Percentiles rank a stretch among this genome's conserved stretches.
Evolutionary conservation across 2,888 invertebrate genomes (phyloP).

Genomic region (Macrosoma leucophasiata): DNA sequence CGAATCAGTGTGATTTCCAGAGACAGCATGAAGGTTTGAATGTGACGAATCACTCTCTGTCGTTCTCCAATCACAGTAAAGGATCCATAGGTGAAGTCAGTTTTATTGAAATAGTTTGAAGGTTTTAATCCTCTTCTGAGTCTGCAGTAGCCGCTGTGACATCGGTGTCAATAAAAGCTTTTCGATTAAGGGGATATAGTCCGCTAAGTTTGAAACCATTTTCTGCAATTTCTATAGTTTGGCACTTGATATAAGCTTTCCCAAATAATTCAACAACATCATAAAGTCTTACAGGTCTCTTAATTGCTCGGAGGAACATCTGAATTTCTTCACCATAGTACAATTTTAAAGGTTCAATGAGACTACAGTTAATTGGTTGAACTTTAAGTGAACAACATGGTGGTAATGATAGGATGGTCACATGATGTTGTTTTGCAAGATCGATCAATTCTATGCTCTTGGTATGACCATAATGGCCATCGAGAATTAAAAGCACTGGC

Average conservation of each 20-base stretch:
- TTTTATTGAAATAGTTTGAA: no score
- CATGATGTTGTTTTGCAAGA: conserved; percentile 34
- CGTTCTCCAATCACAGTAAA: no score
- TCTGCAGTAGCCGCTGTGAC: conserved; percentile 24
- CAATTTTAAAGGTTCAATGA: conserved; percentile 38
- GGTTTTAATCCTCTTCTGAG: no score
- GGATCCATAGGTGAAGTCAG: no score
- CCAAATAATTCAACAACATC: conserved; percentile 31
- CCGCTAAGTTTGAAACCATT: conserved; percentile 22
- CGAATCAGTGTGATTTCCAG: no score
- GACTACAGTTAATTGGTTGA: conserved; percentile 36
- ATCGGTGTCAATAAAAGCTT: conserved; percentile 22
- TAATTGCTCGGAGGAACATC: conserved; percentile 29
- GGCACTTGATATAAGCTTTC: conserved; percentile 27
- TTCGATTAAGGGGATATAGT: conserved; percentile 23
- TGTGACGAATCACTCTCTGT: no score
- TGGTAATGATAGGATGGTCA: conserved; percentile 35
- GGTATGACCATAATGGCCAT: conserved; percentile 25
- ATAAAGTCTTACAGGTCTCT: conserved; percentile 26
- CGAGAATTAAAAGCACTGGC: no score
- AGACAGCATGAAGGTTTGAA: no score
- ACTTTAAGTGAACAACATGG: conserved; percentile 39
- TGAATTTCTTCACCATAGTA: conserved; percentile 36
- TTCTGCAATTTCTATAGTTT: conserved; percentile 23
- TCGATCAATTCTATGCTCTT: conserved; percentile 32